Conservation (phyloP, 2,888 invertebrate species). For the Mylabris sibirica region DNA sequence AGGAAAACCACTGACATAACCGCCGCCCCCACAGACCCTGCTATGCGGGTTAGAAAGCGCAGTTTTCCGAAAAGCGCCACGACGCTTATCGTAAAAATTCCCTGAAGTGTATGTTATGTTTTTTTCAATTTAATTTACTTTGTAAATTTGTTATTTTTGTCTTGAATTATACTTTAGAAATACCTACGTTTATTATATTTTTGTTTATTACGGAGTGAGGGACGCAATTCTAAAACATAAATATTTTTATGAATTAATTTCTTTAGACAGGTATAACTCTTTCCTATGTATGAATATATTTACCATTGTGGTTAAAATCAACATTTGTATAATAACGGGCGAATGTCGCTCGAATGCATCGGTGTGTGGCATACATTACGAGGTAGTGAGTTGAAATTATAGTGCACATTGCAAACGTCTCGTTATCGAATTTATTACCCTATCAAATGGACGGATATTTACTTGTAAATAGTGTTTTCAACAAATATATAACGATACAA, state of each 20-base stretch:
- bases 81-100: no score
- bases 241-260: slow-evolving; percentile 9
- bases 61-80: no score
- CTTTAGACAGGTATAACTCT: not conserved
- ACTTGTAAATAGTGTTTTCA: slow-evolving; percentile 21
- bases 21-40: no score
- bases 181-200: no score
- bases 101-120: no score
- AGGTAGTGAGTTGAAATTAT: slow-evolving; percentile 24
- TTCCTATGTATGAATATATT: slow-evolving; percentile 26
- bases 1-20: no score
- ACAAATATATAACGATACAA: not conserved
- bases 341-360: slow-evolving; percentile 36
- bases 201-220: no score
- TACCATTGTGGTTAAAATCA: slow-evolving; percentile 37
- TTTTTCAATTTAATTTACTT: no score
- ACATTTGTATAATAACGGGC: slow-evolving; percentile 36
- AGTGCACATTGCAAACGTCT: slow-evolving; percentile 26
- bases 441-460: slow-evolving; percentile 29
- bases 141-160: no score
- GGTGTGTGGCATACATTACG: slow-evolving; percentile 29
- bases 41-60: no score
- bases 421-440: slow-evolving; percentile 32
- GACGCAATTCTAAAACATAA: no score
- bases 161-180: no score